A percentile compares a stretch with the other conserved stretches of the same genome.
Conservation (phyloP, 2,888 invertebrate genomes). For the Chymomyza procnemis region DNA sequence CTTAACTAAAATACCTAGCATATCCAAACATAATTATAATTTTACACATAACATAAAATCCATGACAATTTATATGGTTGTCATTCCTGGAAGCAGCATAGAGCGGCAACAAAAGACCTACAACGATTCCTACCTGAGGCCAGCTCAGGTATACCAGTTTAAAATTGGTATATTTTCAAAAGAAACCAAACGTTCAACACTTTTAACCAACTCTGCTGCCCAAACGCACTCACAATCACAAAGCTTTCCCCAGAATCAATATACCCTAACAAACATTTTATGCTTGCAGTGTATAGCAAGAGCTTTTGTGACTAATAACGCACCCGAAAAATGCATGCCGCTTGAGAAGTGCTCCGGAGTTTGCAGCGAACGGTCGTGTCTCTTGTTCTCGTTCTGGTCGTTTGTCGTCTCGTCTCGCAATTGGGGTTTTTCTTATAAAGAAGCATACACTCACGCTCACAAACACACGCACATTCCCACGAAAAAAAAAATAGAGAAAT, state of each 20-base stretch:
- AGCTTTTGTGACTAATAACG: slow-evolving; percentile 50
- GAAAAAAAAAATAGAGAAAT: not conserved
- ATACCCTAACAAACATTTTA: not conserved
- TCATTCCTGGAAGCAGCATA: too few relatives aligned
- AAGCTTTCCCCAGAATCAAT: not conserved
- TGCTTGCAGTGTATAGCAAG: slow-evolving; percentile 14
- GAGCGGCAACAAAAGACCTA: too few relatives aligned
- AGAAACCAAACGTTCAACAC: too few relatives aligned
- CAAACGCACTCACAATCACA: not conserved
- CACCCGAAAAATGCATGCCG: slow-evolving; percentile 47
- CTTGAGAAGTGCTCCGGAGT: slow-evolving; percentile 77
- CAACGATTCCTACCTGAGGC: too few relatives aligned
- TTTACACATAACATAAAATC: too few relatives aligned
- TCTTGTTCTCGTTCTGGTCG: slow-evolving; percentile 34
- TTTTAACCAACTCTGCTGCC: not conserved
- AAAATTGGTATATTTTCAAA: too few relatives aligned
- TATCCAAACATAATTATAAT: too few relatives aligned
- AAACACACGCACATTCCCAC: not conserved
- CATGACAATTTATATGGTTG: too few relatives aligned
- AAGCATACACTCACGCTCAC: not conserved
- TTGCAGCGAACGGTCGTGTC: slow-evolving; percentile 72
- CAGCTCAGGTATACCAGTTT: too few relatives aligned
- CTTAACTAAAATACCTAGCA: too few relatives aligned
- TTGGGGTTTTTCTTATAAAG: not conserved
- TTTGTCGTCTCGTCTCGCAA: slow-evolving; percentile 48